Evolutionary conservation across 2,797 vertebrate genomes (phyloP), one percentile per base, ranked within the genome.

Genomic region (Peromyscus nudipes): DNA sequence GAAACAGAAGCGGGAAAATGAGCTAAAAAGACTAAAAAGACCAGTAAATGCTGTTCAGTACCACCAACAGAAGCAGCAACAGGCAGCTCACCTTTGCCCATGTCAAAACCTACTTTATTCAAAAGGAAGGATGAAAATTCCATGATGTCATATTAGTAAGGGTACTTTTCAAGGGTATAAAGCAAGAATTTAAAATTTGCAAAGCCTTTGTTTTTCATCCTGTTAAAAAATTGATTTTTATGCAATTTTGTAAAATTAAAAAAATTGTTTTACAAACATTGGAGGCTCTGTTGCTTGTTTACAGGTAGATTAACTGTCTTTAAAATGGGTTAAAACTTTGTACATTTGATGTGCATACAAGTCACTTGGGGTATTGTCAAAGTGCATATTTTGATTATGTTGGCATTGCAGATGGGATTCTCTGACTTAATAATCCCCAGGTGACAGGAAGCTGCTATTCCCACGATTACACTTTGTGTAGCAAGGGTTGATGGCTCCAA

Each of bases 1-100:
- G 94, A 97, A 94, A 94, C 0, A 92, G 73, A 80, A 67, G 79
- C 62, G 43, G 21, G 92, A 96, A 95, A 82, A 69, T 71, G 80
- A 93, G 76, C 94, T 96, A 86, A 92, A 95, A 92, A 86, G 92
- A 90, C 12, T 13, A 87, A 92, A 25, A 81, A 96, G 94, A 86
- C 16, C 71, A 40, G 34, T 13, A 71, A 84, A 81, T 40, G 27
- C 11, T 40, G 6, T 31, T 34, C 11, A 40, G 71, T 34, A 13
- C 25, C 25, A 81, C 11, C 34, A 40, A 75, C 37, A 37, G 8
- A 75, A 75, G 16, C 29, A 87, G 19, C 37, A 81, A 6, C 40
- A 88, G 62, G 4, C 43, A 81, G 60, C 69, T 62, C 13, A 12
- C 17, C 3, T 55, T 12, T 21, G 31, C 67, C 19, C 21, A 9